Evolutionary conservation across 2,888 invertebrate genomes (phyloP).

Genomic region (Parelbella ahira): DNA sequence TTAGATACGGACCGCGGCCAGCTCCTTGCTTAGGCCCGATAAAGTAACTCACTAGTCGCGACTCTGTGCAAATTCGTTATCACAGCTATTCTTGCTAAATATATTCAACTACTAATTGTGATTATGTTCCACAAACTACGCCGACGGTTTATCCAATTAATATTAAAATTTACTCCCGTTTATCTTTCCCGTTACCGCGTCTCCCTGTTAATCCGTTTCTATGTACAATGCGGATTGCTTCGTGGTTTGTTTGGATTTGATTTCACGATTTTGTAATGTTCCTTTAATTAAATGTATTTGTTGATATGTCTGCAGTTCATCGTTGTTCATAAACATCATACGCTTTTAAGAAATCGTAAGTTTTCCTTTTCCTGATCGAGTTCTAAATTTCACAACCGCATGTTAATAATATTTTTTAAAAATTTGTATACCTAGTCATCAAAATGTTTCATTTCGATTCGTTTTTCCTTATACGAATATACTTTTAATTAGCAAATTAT

Average conservation of each 20-base stretch:
- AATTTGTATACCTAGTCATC: no score
- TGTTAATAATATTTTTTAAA: no score
- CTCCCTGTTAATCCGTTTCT: constrained; percentile 25
- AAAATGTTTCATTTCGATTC: no score
- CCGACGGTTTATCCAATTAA: constrained; percentile 36
- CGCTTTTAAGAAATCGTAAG: no score
- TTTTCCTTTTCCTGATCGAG: no score
- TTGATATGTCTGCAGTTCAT: no score
- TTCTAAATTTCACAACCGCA: no score
- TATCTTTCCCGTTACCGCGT: constrained; percentile 29
- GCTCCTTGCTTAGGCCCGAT: constrained; percentile 35
- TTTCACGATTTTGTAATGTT: background rate
- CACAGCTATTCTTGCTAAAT: constrained; percentile 69
- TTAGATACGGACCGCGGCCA: no score
- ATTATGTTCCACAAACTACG: constrained; percentile 56
- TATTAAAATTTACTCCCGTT: constrained; percentile 36
- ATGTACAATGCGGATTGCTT: constrained; percentile 4
- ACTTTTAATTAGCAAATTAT: no score
- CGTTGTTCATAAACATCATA: no score
- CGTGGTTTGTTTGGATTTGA: constrained; percentile 6
- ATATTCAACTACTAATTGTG: constrained; percentile 66
- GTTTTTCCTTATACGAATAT: no score
- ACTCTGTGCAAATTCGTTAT: constrained; percentile 75
- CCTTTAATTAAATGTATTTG: background rate
- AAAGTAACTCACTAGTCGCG: constrained; percentile 49